A percentile compares a stretch with the other conserved stretches of the same genome.
Conservation (phyloP, 2,113 vertebrate species). For the Otocyon megalotis region DNA sequence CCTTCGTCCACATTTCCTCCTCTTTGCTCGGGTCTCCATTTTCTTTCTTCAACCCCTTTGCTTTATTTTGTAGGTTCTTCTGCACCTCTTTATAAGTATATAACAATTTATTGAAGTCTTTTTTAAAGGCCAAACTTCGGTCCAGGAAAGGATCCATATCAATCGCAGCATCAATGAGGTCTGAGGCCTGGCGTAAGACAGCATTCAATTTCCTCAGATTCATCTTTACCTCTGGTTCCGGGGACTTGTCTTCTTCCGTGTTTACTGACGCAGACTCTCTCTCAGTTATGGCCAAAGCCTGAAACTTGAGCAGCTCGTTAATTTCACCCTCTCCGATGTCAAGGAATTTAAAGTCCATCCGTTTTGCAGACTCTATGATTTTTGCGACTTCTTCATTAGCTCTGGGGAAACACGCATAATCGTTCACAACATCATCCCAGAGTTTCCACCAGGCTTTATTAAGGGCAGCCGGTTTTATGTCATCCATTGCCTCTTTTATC, state of each 20-base stretch:
- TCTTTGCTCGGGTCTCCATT: not conserved
- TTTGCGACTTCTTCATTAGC: not conserved
- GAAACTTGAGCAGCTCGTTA: constrained; percentile 31
- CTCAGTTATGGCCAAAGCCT: not conserved
- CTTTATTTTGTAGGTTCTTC: not conserved
- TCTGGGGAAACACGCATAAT: constrained; percentile 18
- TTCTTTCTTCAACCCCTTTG: not conserved
- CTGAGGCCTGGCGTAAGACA: not conserved
- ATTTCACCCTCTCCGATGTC: not conserved
- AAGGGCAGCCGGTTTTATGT: not conserved
- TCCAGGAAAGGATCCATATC: not conserved
- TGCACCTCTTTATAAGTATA: not conserved
- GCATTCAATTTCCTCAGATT: not conserved
- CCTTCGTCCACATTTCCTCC: not conserved
- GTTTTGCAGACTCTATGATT: not conserved
- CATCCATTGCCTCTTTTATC: not conserved
- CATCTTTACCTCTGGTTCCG: not conserved
- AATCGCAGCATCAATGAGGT: not conserved
- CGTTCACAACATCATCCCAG: not conserved
- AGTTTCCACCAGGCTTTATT: constrained; percentile 41
- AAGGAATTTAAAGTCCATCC: constrained; percentile 33
- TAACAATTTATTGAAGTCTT: not conserved
- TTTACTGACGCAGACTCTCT: not conserved
- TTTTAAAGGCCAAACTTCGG: constrained; percentile 1
- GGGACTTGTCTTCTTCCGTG: not conserved